These are phyloP conservation scores for Lypha dubia DNA, from an alignment of 2,888 invertebrate genomes.

Conservation along the genomic window DNA sequence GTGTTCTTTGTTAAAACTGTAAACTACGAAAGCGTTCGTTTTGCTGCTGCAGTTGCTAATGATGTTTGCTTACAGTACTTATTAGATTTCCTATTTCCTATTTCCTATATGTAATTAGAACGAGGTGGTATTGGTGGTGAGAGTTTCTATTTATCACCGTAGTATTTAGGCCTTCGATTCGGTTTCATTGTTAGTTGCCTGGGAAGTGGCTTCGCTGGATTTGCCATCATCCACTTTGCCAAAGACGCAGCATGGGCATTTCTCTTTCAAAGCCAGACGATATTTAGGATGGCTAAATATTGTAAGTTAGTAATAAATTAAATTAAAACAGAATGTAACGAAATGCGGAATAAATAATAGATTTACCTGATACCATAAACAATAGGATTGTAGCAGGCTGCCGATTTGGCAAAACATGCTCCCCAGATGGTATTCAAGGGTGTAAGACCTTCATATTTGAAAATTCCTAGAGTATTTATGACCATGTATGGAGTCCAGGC, in stretches of 20 bases:
- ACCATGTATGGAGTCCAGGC: constrained; percentile 96
- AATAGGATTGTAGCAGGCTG: constrained; percentile 95
- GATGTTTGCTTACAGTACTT: constrained; percentile 12
- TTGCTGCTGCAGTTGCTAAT: constrained; percentile 79
- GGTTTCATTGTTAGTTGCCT: constrained; percentile 77
- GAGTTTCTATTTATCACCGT: neutral
- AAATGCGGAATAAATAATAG: neutral
- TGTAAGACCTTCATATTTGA: constrained; percentile 88
- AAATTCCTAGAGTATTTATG: constrained; percentile 92
- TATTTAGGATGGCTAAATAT: constrained; percentile 86
- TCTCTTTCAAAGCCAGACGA: constrained; percentile 85
- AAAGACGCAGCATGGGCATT: constrained; percentile 85
- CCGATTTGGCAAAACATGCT: constrained; percentile 95
- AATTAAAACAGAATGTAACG: neutral
- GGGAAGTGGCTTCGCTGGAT: constrained; percentile 80
- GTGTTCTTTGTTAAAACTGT: constrained; percentile 74
- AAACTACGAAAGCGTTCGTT: constrained; percentile 79
- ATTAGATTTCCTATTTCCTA: constrained; percentile 7
- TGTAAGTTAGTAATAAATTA: neutral
- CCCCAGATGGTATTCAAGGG: constrained; percentile 94
- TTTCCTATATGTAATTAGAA: neutral
- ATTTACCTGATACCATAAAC: constrained; percentile 93
- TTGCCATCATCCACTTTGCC: constrained; percentile 82
- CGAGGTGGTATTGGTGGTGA: constrained; percentile 54
- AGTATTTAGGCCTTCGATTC: constrained; percentile 64